Base-by-base conservation (phyloP, 2,797 vertebrate species). In the Enteromius mattozi region DNA sequence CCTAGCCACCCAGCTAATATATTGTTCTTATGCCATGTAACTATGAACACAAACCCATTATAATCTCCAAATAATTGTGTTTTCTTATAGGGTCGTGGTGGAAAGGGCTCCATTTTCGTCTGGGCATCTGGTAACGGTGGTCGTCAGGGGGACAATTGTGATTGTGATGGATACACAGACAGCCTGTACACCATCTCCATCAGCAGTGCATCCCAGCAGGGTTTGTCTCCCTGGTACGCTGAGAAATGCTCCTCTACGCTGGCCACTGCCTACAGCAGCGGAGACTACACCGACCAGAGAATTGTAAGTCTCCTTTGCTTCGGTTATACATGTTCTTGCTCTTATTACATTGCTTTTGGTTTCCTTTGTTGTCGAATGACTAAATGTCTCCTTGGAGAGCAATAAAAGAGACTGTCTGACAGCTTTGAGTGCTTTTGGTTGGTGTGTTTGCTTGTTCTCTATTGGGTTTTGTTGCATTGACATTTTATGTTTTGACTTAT, bases 61-160 rank as follows among this genome's bases (percentile, higher is more conserved):
- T 27, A 37, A 37, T 35, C 5, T 80, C 24, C 4, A 56, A 63
- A 65, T 33, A 3, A 16, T 65, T 80, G 27, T 78, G 40, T 56
- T 66, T 42, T 49, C 37, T 17, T 33, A 54, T 77, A 99, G 98
- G 98, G 98, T 2, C 96, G 97, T n/a, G 96, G 96, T 61, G 98
- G 98, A 47, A 99, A 97, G 92, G 98, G 98, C 56, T 99, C 98
- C 78, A 98, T 99, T 92, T 99, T 98, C 0, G 97, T 99, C 30
- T 99, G 98, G 98, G 98, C 98, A 14, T 99, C 98, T 0, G 98
- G 98, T 78, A 99, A 99, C 0, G 98, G 98, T n/a, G 98, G 98
- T 1, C 97, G 97, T 47, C 98, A 99, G 92, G 98, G 97, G 1
- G 98, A 99, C 89, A 99, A 99, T 91, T 99, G 98, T 80, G 98